Evolutionary conservation across 2,113 vertebrate genomes (phyloP), one percentile per base, ranked within the genome.

Genomic region (Lepus americanus): DNA sequence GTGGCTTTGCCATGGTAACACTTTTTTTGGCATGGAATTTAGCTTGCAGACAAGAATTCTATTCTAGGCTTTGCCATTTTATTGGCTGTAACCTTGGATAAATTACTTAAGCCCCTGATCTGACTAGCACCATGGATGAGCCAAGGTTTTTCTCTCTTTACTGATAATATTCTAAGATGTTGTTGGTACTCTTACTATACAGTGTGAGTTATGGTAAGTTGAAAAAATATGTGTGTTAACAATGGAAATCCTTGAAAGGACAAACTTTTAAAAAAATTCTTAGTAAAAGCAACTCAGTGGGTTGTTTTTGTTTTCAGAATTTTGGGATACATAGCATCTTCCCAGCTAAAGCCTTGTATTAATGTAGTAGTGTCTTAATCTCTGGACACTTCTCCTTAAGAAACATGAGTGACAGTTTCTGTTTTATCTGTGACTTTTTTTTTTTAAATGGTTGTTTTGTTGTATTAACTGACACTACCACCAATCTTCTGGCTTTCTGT

Each of bases 1-100:
- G 63, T 92, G 31, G 2, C 76, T 97, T 94, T 96, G 63, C 74
- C 66, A 70, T 89, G 59, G 59, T 76, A 94, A 94, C 59, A 82
- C 55, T 89, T 36, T 84, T 73, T 85, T 90, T 87, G 92, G 55
- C 67, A 36, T 87, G 61, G 66, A 91, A 88, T 95, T 94, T 87
- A 78, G 36, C 87, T 95, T 95, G 76, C 80, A 93, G 87, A 90
- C 59, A 85, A 81, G 39, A 92, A 53, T 90, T 95, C 74, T 88
- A 59, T 94, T 88, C 90, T 85, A 77, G 73, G 55, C 73, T 85
- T 95, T 79, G 53, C 67, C 81, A 51, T 95, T 96, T 96, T 95
- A 84, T 31, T 22, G 4, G 2, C 84, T 94, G 1, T 59, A 78
- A 86, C 79, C 31, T 81, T 88, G 39, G 36, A 44, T 92, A 64